Base-by-base conservation (phyloP, 2,888 invertebrate genomes). In the Lithophane leautieri region DNA sequence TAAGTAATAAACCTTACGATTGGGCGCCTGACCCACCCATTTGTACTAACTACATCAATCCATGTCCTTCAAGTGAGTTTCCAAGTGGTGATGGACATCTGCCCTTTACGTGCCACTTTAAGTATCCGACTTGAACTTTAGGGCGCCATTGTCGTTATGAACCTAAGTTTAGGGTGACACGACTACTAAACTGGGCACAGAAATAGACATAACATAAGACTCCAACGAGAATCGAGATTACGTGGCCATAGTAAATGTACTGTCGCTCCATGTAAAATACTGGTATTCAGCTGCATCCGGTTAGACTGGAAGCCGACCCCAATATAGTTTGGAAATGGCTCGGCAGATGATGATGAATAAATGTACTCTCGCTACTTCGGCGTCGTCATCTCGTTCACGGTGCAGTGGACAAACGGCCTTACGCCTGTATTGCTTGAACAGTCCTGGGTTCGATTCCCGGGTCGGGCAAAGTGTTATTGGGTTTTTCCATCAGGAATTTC, bases 41-140 rank as follows among this genome's bases (percentile, higher is more conserved):
- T 82, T 68, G 22, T 56, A 25, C 60, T 61, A 69, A 76, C 63
- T 76, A 82, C 63, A 60, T 42, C n/a, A 68, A 56, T 61, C n/a
- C 12, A 52, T 34, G 67, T 34, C 8, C 22, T 52, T 25, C 25
- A 63, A 71, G 60, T 65, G 58, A 63, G 50, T 75, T 70, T 56
- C 34, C 19, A 61, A 81, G 25, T 76, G 50, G 22, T 16, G n/a
- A 66, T 69, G 68, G 16, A 77, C 70, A 65, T 70, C 42, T 60
- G 68, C 3, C 60, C 42, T 68, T 71, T 65, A 67, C 28, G 40
- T 52, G 42, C 22, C 34, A n/a, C 65, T 60, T 69, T 54, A 58
- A 66, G 60, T 69, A 19, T 12, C 54, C 12, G 44, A 50, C 11
- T 65, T 44, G 4, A 76, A 56, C 2, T 61, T 54, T 9, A 62